These are phyloP conservation scores for Arion vulgaris DNA, from an alignment of 1,140 invertebrate species.

Conservation along the genomic window DNA sequence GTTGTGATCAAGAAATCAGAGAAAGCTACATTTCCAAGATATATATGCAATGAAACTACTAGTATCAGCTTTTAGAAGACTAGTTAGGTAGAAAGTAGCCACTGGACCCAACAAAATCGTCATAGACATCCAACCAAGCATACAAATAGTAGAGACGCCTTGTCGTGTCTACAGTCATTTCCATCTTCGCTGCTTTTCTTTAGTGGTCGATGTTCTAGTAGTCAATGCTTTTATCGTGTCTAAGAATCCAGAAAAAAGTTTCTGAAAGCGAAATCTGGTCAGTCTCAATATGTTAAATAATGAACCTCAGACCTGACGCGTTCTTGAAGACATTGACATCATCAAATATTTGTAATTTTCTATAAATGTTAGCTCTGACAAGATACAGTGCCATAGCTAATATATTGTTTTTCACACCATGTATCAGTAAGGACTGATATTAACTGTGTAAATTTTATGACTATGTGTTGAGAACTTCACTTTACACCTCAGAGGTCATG, in stretches of 20 bases:
- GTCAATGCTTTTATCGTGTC: background rate
- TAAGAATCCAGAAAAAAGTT: constrained; percentile 18
- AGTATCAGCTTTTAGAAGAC: background rate
- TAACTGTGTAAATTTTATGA: constrained; percentile 15
- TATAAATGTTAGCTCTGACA: constrained; percentile 18
- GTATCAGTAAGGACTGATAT: background rate
- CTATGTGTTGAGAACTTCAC: background rate
- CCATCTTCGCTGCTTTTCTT: background rate
- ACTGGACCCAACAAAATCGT: background rate
- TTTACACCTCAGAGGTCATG: too few species aligned
- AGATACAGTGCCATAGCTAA: background rate
- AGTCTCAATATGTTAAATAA: background rate
- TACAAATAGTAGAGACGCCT: background rate
- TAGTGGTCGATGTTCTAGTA: background rate
- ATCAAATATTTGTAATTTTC: constrained; percentile 24
- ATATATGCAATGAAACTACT: background rate
- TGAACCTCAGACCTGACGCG: background rate
- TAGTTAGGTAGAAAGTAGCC: background rate
- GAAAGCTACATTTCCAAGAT: background rate
- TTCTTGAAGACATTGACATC: background rate
- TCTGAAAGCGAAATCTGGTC: constrained; percentile 37
- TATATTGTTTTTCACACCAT: background rate
- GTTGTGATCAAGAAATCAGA: background rate
- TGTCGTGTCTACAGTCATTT: background rate
- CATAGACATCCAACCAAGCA: constrained; percentile 5